Evolutionary conservation across 2,888 invertebrate genomes (phyloP).

Genomic region (Blastobasis lacticolella): DNA sequence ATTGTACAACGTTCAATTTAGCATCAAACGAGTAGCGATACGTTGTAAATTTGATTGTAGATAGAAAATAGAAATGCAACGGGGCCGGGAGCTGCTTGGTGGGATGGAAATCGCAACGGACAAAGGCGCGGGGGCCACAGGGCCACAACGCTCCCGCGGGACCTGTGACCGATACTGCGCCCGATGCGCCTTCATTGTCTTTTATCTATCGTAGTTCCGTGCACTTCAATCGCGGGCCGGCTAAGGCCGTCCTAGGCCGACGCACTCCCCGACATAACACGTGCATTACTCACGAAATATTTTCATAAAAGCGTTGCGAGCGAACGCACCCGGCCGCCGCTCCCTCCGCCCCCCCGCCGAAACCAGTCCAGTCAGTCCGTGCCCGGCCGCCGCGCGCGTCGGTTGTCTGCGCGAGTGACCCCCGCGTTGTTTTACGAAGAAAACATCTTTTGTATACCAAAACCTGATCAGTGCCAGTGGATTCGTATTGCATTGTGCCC

Average conservation of each 20-base stretch:
- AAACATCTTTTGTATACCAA: conserved; percentile 56
- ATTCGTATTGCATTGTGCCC: conserved; percentile 55
- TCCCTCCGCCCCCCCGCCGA: conserved; percentile 32
- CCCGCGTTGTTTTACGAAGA: conserved; percentile 62
- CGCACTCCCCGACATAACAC: conserved; percentile 69
- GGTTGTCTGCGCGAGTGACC: conserved; percentile 34
- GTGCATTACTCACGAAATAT: conserved; percentile 75
- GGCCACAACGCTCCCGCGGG: conserved; percentile 26
- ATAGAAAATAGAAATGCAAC: conserved; percentile 35
- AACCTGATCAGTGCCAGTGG: conserved; percentile 66
- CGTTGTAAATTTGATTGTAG: conserved; percentile 50
- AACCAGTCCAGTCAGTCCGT: conserved; percentile 73
- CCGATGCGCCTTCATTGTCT: conserved; percentile 31
- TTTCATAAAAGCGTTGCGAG: conserved; percentile 72
- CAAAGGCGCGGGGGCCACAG: conserved; percentile 45
- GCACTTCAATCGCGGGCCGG: conserved; percentile 63
- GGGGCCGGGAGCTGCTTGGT: conserved; percentile 29
- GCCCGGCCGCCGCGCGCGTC: conserved; percentile 68
- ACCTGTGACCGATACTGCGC: conserved; percentile 26
- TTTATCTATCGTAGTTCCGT: conserved; percentile 38
- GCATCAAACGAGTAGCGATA: conserved; percentile 37
- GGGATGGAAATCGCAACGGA: conserved; percentile 19
- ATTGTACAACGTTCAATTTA: conserved; percentile 22
- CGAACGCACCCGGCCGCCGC: conserved; percentile 52
- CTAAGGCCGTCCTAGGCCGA: conserved; percentile 67